phyloP scores from a whole-genome alignment of 2,113 vertebrate species.

The Cettia cetti region DNA sequence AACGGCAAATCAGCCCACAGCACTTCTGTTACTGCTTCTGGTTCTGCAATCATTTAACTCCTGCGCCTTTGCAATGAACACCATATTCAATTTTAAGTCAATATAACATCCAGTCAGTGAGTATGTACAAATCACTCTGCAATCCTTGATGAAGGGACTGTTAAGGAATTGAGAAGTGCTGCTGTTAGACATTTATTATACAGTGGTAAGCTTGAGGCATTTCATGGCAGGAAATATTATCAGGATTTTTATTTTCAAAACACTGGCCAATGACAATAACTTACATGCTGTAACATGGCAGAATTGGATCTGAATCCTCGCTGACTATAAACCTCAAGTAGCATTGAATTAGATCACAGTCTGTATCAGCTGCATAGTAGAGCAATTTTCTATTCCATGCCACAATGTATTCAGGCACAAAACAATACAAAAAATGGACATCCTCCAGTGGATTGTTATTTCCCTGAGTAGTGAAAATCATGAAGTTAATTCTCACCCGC shows the following conservation, averaged over 20 bases:
- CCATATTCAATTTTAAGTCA: not conserved
- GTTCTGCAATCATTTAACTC: not conserved
- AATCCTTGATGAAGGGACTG: not conserved
- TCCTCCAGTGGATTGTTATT: not conserved
- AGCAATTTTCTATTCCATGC: not conserved
- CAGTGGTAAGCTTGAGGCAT: not conserved
- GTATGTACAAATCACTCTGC: not conserved
- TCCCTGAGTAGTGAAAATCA: not conserved
- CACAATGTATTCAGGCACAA: not conserved
- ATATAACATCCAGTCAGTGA: not conserved
- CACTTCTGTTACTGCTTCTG: not conserved
- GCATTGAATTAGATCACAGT: not conserved
- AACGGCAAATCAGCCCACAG: not conserved
- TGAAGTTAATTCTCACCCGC: not conserved
- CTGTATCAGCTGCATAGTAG: not conserved
- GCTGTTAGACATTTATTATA: not conserved
- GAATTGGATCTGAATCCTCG: not conserved
- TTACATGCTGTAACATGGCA: not conserved
- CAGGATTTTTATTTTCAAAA: not conserved
- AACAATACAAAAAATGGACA: not conserved
- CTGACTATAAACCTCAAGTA: not conserved
- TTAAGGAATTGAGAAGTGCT: not conserved
- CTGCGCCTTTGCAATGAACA: not conserved
- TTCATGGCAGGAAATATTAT: not conserved
- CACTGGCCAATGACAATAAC: not conserved